These are phyloP conservation scores for Harlomillsia oculata DNA, from an alignment of 1,140 invertebrate genomes.

Conservation along the genomic window DNA sequence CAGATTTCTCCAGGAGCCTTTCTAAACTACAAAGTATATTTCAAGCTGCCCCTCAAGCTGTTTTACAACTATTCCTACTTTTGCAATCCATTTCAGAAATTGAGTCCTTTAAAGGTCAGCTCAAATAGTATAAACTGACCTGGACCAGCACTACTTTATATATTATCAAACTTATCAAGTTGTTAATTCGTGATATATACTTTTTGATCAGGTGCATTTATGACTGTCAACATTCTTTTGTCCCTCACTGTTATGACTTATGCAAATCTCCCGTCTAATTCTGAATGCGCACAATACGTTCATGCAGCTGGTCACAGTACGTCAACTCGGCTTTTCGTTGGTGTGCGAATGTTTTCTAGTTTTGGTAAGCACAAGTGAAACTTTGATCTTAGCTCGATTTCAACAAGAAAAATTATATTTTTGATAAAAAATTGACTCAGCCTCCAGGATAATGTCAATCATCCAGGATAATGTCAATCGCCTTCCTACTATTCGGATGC, in stretches of 20 bases:
- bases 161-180: neutral
- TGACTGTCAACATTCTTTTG: conserved; percentile 1
- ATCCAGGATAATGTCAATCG: conserved; percentile 18
- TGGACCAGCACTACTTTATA: neutral
- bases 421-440: neutral
- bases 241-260: conserved; percentile 29
- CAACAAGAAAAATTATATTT: neutral
- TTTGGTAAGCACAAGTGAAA: conserved; percentile 23
- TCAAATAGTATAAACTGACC: neutral
- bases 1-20: conserved; percentile 23
- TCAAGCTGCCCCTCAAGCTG: conserved; percentile 25
- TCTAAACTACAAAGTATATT: conserved; percentile 27
- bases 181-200: neutral
- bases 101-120: neutral
- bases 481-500: conserved; percentile 5
- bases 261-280: conserved; percentile 23
- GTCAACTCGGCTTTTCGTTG: conserved; percentile 18
- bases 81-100: conserved; percentile 6
- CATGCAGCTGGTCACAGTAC: conserved; percentile 13
- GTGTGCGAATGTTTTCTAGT: conserved; percentile 31
- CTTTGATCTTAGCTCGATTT: neutral
- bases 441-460: neutral
- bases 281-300: conserved; percentile 3
- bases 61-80: conserved; percentile 25
- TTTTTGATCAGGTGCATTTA: conserved; percentile 10